phyloP scores from a whole-genome alignment of 2,888 invertebrate genomes.

The Drosophila neonasuta region DNA sequence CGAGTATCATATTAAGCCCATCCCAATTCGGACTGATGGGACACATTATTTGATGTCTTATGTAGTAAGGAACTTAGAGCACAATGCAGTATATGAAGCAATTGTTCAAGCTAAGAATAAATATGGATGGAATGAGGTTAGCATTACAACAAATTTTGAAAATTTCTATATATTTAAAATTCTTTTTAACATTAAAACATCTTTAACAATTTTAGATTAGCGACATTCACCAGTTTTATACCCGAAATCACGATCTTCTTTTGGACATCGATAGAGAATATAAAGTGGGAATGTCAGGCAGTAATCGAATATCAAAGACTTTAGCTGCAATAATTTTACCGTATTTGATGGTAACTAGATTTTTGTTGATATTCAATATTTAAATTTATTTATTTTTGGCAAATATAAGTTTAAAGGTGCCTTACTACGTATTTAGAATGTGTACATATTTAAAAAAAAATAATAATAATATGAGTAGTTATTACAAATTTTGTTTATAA shows the following conservation, averaged over 20 bases:
- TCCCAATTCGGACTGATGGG: slow-evolving; percentile 79
- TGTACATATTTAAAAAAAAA: slow-evolving; percentile 47
- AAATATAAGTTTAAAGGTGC: slow-evolving; percentile 68
- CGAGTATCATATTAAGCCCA: slow-evolving; percentile 83
- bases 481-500: slow-evolving; percentile 41
- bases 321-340: slow-evolving; percentile 33
- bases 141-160: slow-evolving; percentile 3
- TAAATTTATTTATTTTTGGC: slow-evolving; percentile 51
- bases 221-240: slow-evolving; percentile 89
- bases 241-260: slow-evolving; percentile 84
- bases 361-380: slow-evolving; percentile 41
- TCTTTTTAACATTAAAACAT: too few relatives aligned
- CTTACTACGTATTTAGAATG: slow-evolving; percentile 71
- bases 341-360: slow-evolving; percentile 36
- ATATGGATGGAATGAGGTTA: slow-evolving; percentile 88
- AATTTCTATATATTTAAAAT: too few relatives aligned
- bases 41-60: slow-evolving; percentile 85
- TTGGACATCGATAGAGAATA: slow-evolving; percentile 82
- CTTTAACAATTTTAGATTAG: slow-evolving; percentile 83
- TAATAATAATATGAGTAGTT: slow-evolving; percentile 29
- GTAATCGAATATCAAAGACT: slow-evolving; percentile 38
- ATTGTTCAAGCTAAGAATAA: slow-evolving; percentile 89
- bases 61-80: slow-evolving; percentile 85
- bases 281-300: slow-evolving; percentile 80
- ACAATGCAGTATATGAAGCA: slow-evolving; percentile 88